Percentiles rank a stretch among this genome's conserved stretches.
Conservation (phyloP, 2,113 vertebrate species). For the Podocnemis expansa region DNA sequence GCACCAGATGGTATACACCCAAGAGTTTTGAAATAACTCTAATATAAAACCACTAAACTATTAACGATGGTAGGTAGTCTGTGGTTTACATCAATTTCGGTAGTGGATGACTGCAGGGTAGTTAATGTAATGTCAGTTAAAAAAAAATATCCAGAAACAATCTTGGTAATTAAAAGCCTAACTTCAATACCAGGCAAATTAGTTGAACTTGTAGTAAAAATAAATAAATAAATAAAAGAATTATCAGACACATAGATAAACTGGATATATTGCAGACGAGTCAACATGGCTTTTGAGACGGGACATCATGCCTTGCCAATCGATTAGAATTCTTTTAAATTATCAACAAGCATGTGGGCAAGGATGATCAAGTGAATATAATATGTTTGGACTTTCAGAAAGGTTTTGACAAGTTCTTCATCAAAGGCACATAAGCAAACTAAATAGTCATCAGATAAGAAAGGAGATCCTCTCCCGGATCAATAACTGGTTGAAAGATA, state of each 20-base stretch:
- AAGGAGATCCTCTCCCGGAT: background rate
- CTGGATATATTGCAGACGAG: background rate
- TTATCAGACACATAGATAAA: background rate
- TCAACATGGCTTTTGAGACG: background rate
- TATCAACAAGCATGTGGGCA: background rate
- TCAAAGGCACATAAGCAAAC: background rate
- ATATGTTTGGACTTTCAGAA: background rate
- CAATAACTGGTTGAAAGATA: background rate
- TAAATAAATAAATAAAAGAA: background rate
- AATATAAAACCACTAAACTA: background rate
- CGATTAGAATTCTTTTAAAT: background rate
- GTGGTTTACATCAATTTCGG: background rate
- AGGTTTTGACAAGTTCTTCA: background rate
- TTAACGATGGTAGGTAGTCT: background rate
- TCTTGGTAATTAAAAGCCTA: background rate
- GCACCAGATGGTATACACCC: background rate
- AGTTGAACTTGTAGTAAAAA: background rate
- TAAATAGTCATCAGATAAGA: background rate
- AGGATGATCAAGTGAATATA: background rate
- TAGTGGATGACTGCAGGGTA: background rate
- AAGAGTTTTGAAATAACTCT: background rate
- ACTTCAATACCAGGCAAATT: background rate
- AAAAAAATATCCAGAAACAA: background rate
- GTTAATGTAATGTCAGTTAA: background rate
- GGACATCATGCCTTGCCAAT: background rate